Evolutionary conservation across 1,140 invertebrate genomes (phyloP), one percentile per base, ranked within the genome.

Genomic region (Brachionus sp.): DNA sequence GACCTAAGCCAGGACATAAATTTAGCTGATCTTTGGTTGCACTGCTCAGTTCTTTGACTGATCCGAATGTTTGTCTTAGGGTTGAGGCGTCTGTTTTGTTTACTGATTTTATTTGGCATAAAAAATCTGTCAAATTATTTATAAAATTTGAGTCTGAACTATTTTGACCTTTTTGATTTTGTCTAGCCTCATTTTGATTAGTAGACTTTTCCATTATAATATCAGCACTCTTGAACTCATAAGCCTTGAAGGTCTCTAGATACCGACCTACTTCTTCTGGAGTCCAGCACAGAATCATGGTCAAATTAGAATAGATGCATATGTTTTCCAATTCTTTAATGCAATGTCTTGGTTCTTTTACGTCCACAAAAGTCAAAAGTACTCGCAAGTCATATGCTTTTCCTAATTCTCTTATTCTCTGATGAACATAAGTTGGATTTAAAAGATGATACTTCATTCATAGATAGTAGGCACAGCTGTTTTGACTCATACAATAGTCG

Each of bases 1-100:
- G 64, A 25, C 82, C 82, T 13, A 83, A 23, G 25, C 82, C 82
- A 13, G 82, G 82, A 83, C 82, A 83, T n/a, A 83, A 39, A 77
- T 66, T 68, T 33, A 83, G 33, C 25, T 83, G 29, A 29, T 75
- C 46, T 39, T 83, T 75, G 13, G 35, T 57, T 53, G 82, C 82
- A 16, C 33, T 62, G 25, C 62, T 68, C 16, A 83, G 23, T 62
- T 39, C 39, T 42, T 64, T 53, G 6, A 83, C 19, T 7, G 64
- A 73, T 7, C 82, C 82, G 62, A 83, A 83, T 73, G 82, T 70
- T 57, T 83, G 64, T 35, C 62, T 37, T 9, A 83, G 62, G 35
- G 68, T 75, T 7, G 62, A 50, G 0, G 68, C 82, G 33, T 83
- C 82, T 23, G 82, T 83, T 83, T 70, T 83, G 39, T 83, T 83